Percentiles rank a stretch among this genome's conserved stretches.
Evolutionary conservation across 2,797 vertebrate species (phyloP).

Genomic region (Galagoides demidoff): DNA sequence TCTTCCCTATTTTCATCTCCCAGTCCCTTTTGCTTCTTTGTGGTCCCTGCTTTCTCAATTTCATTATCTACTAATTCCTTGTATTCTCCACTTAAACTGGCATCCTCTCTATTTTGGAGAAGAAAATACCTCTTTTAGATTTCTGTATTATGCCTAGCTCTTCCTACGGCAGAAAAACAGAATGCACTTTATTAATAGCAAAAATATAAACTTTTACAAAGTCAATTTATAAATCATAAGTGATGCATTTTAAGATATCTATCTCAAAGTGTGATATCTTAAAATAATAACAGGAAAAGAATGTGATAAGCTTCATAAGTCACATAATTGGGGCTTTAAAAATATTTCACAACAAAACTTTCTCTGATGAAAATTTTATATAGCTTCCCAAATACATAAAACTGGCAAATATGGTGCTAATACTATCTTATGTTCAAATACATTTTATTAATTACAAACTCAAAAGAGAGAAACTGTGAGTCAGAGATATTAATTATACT

Average conservation of each 20-base stretch:
- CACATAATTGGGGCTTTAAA: background rate
- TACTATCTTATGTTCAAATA: constrained; percentile 50
- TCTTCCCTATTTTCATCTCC: background rate
- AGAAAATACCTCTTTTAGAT: background rate
- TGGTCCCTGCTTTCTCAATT: background rate
- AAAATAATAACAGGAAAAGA: constrained; percentile 6
- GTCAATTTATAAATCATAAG: constrained; percentile 8
- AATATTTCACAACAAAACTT: constrained; percentile 14
- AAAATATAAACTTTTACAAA: constrained; percentile 27
- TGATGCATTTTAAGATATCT: constrained; percentile 25
- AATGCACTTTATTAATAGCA: constrained; percentile 15
- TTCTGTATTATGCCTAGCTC: constrained; percentile 10
- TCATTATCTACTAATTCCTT: constrained; percentile 35
- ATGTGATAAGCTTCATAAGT: constrained; percentile 16
- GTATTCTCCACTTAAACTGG: background rate
- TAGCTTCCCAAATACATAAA: background rate
- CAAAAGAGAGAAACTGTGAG: background rate
- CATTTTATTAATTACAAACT: constrained; percentile 2
- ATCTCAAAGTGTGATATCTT: constrained; percentile 6
- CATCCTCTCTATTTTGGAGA: background rate
- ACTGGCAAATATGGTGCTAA: background rate
- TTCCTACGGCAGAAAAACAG: constrained; percentile 13
- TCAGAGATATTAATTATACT: background rate
- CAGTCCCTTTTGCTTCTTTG: constrained; percentile 18
- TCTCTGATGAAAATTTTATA: constrained; percentile 39